Conservation (phyloP, 2,888 invertebrate genomes). For the Hypsopygia costalis region DNA sequence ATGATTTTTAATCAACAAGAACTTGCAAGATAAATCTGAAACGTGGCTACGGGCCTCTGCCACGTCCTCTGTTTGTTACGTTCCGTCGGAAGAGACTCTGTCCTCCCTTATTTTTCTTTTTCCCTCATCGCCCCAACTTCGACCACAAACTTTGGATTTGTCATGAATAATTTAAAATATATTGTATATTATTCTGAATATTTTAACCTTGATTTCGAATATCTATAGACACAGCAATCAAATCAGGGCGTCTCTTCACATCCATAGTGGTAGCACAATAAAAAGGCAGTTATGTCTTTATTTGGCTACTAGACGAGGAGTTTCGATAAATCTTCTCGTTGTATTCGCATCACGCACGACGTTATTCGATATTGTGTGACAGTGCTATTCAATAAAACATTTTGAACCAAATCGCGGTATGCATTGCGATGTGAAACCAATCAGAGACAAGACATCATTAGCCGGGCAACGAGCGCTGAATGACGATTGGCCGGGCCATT, state of each 20-base stretch:
- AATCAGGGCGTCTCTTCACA: too few species aligned
- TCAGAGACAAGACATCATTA: conserved; percentile 3
- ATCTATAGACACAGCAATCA: too few species aligned
- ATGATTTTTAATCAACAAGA: background rate
- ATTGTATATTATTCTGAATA: conserved; percentile 48
- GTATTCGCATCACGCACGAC: conserved; percentile 52
- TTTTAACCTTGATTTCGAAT: conserved; percentile 34
- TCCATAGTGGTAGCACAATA: too few species aligned
- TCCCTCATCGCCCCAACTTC: conserved; percentile 36
- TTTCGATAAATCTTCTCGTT: conserved; percentile 43
- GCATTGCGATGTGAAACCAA: conserved; percentile 3
- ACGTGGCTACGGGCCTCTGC: conserved; percentile 2
- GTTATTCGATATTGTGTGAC: conserved; percentile 42
- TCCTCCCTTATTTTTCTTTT: conserved; percentile 51
- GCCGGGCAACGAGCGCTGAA: conserved; percentile 1
- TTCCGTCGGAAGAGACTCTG: conserved; percentile 38
- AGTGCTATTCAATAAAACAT: conserved; percentile 24
- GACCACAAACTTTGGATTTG: conserved; percentile 58
- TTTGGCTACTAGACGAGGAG: conserved; percentile 18
- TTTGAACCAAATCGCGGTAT: conserved; percentile 15
- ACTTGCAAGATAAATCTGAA: background rate
- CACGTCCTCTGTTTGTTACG: conserved; percentile 49
- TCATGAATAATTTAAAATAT: conserved; percentile 71
- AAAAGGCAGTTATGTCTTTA: background rate
- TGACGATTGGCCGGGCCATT: conserved; percentile 2